These are phyloP conservation scores for Lysiphlebus fabarum DNA, from an alignment of 1,140 invertebrate species.

Conservation along the genomic window DNA sequence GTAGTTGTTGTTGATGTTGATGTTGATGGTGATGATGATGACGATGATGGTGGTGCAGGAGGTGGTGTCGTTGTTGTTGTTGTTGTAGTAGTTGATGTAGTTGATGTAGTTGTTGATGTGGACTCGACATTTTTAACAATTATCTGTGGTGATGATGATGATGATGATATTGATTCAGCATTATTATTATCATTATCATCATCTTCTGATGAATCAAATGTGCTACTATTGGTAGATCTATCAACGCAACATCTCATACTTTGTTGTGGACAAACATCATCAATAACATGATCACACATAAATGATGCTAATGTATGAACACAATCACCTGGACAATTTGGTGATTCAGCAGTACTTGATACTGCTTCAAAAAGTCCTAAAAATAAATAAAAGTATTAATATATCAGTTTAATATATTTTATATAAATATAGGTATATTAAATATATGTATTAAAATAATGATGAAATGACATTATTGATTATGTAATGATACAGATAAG, in stretches of 20 bases:
- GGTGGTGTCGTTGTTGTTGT: slow-evolving; percentile 24
- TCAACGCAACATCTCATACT: slow-evolving; percentile 82
- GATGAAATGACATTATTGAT: background rate
- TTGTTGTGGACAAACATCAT: slow-evolving; percentile 73
- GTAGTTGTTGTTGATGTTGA: background rate
- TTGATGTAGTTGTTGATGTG: slow-evolving; percentile 23
- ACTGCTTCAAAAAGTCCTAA: slow-evolving; percentile 78
- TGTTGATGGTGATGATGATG: too few species aligned
- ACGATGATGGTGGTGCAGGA: background rate
- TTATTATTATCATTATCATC: slow-evolving; percentile 28
- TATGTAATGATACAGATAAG: background rate
- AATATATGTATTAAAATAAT: too few species aligned
- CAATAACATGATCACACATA: slow-evolving; percentile 79
- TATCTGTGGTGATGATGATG: slow-evolving; percentile 39
- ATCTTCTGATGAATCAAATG: slow-evolving; percentile 36
- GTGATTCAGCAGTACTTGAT: slow-evolving; percentile 75
- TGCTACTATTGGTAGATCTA: slow-evolving; percentile 52
- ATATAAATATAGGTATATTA: too few species aligned
- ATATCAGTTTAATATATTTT: too few species aligned
- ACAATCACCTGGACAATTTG: slow-evolving; percentile 82
- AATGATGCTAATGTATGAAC: slow-evolving; percentile 77
- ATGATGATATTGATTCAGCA: slow-evolving; percentile 37
- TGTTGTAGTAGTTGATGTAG: slow-evolving; percentile 28
- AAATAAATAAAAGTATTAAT: too few species aligned
- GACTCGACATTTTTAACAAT: slow-evolving; percentile 4